Evolutionary conservation across 2,888 invertebrate genomes (phyloP).

Genomic region (Julus scanicus): DNA sequence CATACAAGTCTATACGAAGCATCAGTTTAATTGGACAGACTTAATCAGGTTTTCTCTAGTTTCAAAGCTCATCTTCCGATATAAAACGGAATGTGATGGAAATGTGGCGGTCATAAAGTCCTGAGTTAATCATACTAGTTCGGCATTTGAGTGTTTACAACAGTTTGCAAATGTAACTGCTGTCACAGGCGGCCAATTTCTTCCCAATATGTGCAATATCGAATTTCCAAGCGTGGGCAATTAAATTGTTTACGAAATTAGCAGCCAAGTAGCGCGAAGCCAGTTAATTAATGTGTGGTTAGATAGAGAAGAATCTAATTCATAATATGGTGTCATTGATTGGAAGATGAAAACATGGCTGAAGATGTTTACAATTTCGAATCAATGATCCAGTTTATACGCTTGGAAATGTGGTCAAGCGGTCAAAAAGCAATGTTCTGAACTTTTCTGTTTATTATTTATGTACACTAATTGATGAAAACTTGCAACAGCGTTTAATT

Average conservation of each 20-base stretch:
- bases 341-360: background rate
- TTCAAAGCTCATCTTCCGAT: background rate
- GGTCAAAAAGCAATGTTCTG: background rate
- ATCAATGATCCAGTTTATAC: background rate
- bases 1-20: background rate
- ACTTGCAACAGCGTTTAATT: no score
- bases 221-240: background rate
- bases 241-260: background rate
- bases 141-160: background rate
- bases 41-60: background rate
- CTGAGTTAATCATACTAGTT: background rate
- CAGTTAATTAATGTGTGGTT: background rate
- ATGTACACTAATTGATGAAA: no score
- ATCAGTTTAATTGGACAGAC: background rate
- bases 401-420: background rate
- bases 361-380: background rate
- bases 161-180: background rate
- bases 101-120: background rate
- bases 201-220: slow-evolving; percentile 25
- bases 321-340: background rate
- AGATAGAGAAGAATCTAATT: background rate
- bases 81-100: background rate
- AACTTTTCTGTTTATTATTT: no score
- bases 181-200: background rate
- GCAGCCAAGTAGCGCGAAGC: background rate